Evolutionary conservation across 1,140 invertebrate species (phyloP), one percentile per base, ranked within the genome.

Genomic region (Acromyrmex charruanus): DNA sequence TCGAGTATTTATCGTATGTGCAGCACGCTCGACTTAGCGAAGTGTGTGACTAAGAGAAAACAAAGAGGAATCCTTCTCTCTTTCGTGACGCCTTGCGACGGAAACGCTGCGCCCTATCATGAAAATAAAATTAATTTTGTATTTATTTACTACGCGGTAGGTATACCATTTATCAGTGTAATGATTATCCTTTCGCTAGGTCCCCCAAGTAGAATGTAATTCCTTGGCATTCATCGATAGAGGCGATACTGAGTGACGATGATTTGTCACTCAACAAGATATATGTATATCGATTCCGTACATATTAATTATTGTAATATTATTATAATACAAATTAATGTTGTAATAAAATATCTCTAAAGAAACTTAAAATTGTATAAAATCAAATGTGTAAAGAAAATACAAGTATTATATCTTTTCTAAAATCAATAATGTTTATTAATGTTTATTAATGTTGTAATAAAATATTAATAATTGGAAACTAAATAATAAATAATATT

Each of bases 1-100:
- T 53, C 25, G n/a, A 28, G 49, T 25, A 55, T 61, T 88, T 90
- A 90, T 90, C 87, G 77, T 51, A 10, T 10, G 59, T 84, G 55
- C 49, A 66, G 55, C 58, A 77, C 69, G 51, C 21, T 16, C 69
- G 35, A 49, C 58, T n/a, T 79, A 66, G 12, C 51, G 10, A 12
- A 6, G 18, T 51, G 53, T 31, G 21, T 85, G 80, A 88, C 77
- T 91, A 89, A 89, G 66, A 49, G 16, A 65, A 85, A 65, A 58
- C 59, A 75, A 82, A 77, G 65, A 82, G 77, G 63, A 82, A 66
- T 1, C 18, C 49, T 21, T 35, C 39, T 31, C 61, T n/a, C 18
- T n/a, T 21, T 18, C 51, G 9, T 9, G 18, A 55, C 58, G 1
- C 21, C 31, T 53, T 61, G 9, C 18, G 6, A 1, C 21, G 55